Conservation (phyloP, 2,113 vertebrate species). For the Spea bombifrons region DNA sequence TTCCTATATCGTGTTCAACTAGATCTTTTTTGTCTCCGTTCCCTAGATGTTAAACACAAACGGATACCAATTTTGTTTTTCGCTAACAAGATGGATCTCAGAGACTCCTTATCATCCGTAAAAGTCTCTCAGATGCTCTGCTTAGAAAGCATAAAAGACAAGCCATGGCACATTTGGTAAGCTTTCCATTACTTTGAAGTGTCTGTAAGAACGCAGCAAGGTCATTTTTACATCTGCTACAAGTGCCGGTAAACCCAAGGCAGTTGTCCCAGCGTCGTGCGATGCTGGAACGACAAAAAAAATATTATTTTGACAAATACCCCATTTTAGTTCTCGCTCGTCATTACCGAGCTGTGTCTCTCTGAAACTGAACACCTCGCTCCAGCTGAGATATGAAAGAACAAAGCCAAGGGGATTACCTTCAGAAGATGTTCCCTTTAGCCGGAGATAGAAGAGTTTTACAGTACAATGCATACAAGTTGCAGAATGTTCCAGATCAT, state of each 20-base stretch:
- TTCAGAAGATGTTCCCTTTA: not conserved
- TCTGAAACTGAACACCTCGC: not conserved
- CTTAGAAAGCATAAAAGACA: constrained; percentile 96
- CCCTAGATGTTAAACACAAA: constrained; percentile 89
- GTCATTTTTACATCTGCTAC: constrained; percentile 2
- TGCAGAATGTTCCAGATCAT: not conserved
- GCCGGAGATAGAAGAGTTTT: not conserved
- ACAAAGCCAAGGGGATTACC: constrained; percentile 1
- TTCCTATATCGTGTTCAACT: not conserved
- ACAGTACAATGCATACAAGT: not conserved
- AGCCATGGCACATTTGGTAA: constrained; percentile 98
- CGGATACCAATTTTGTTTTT: constrained; percentile 96
- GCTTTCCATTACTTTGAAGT: constrained; percentile 46
- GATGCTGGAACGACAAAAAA: not conserved
- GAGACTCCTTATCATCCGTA: constrained; percentile 89
- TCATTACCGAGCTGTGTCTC: not conserved
- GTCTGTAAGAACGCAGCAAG: constrained; percentile 14
- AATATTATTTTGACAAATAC: constrained; percentile 3
- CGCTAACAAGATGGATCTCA: constrained; percentile 98
- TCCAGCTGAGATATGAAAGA: not conserved
- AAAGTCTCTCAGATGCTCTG: constrained; percentile 93
- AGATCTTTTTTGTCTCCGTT: constrained; percentile 47
- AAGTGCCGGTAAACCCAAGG: constrained; percentile 11
- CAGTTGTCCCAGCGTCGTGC: constrained; percentile 1
- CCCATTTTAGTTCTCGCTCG: not conserved